A percentile compares a stretch with the other conserved stretches of the same genome.
phyloP scores from a whole-genome alignment of 2,888 invertebrate genomes.

The Blera fallax region DNA sequence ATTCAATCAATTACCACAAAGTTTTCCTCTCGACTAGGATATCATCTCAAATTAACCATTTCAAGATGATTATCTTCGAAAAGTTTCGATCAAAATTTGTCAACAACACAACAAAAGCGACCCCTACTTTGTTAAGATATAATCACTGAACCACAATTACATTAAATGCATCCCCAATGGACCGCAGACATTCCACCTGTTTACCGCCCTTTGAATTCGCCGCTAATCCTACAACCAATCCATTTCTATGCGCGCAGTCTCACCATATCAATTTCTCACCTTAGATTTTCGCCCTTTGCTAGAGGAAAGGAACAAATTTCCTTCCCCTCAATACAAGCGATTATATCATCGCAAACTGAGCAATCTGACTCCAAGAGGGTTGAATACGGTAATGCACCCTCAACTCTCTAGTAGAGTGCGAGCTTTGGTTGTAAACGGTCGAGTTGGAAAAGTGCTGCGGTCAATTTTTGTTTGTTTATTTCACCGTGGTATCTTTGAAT shows the following conservation, averaged over 20 bases:
- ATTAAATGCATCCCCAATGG: constrained; percentile 47
- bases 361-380: constrained; percentile 70
- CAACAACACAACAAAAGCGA: constrained; percentile 20
- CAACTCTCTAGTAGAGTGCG: constrained; percentile 81
- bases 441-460: constrained; percentile 77
- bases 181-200: constrained; percentile 50
- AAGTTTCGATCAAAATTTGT: background rate
- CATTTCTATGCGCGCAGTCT: constrained; percentile 40
- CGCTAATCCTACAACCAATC: constrained; percentile 8
- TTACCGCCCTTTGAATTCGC: constrained; percentile 61
- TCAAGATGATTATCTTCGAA: background rate
- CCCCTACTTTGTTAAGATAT: background rate
- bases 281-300: background rate
- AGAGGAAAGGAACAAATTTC: background rate
- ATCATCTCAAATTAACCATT: no score
- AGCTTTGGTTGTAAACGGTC: constrained; percentile 82
- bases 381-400: constrained; percentile 77
- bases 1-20: no score
- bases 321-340: constrained; percentile 38
- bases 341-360: constrained; percentile 65
- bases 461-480: constrained; percentile 68
- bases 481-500: constrained; percentile 58
- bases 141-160: constrained; percentile 35
- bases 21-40: no score
- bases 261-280: constrained; percentile 42